A percentile compares a stretch with the other conserved stretches of the same genome.
Evolutionary conservation across 2,888 invertebrate genomes (phyloP).

Genomic region (Cephus nigrinus): DNA sequence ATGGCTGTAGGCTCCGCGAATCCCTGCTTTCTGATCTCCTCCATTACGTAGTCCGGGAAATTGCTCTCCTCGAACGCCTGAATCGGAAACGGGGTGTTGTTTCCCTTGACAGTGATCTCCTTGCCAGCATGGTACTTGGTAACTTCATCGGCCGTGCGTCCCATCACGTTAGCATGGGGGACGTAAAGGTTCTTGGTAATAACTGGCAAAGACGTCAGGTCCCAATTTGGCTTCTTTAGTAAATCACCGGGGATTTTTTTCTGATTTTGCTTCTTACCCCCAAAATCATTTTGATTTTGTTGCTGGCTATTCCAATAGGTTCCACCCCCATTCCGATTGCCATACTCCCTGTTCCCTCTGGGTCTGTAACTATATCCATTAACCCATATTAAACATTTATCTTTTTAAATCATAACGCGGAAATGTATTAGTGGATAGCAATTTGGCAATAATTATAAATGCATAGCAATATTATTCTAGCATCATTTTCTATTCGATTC

Average conservation of each 20-base stretch:
- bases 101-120: constrained; percentile 91
- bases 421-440: background rate
- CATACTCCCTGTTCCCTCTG: constrained; percentile 59
- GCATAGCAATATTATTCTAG: background rate
- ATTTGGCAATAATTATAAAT: background rate
- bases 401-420: background rate
- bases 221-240: constrained; percentile 87
- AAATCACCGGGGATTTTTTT: constrained; percentile 78
- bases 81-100: constrained; percentile 87
- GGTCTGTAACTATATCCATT: constrained; percentile 33
- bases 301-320: constrained; percentile 62
- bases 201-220: constrained; percentile 77
- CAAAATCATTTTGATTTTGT: constrained; percentile 42
- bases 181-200: constrained; percentile 94
- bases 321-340: constrained; percentile 54
- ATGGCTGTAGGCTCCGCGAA: constrained; percentile 92
- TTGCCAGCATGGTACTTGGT: constrained; percentile 79
- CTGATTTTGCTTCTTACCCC: constrained; percentile 53
- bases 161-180: constrained; percentile 80
- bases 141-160: constrained; percentile 79
- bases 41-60: constrained; percentile 87
- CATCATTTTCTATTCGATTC: background rate
- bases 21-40: constrained; percentile 82
- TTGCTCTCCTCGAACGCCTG: constrained; percentile 91
- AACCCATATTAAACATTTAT: background rate